Base-by-base conservation (phyloP, 2,113 vertebrate species). In the Cebus imitator region DNA sequence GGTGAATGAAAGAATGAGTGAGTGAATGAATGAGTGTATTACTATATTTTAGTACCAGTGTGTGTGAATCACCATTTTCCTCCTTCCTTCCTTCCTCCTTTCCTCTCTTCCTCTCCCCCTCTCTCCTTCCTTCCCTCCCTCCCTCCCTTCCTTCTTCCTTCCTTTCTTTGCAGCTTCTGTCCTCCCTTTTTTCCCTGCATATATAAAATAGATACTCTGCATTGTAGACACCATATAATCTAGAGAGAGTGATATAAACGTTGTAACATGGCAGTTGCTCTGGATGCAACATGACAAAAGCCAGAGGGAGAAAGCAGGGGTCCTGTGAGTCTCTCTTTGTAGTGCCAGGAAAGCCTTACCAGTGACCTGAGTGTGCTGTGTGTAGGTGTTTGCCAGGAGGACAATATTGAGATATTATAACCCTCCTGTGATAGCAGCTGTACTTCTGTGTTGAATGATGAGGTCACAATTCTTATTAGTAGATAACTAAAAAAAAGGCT, bases 381-480 rank as follows among this genome's bases (percentile, higher is more conserved):
- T 37, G 25, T 25, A 17, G 27, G 13, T n/a, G 2, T 64, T 58
- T 81, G 16, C 72, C 48, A 55, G 14, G 11, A 52, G 40, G 57
- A 85, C 35, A 48, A 2, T 52, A 18, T 45, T 81, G 73, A 91
- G 57, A 52, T 52, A 52, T 52, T 52, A 52, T 17, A 90, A 75
- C 32, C 21, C 25, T 90, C 87, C 21, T 84, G 57, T 61, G 45
- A 79, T 37, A 90, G 94, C 84, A 92, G 68, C 84, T 90, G 81
- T 61, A 81, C 87, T 96, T 94, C 84, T 66, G 40, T 79, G 27
- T 78, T 85, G 68, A 96, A 82, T 40, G 37, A 94, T 92, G 94
- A 84, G 55, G 81, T 90, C 57, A 25, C 82, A 85, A 88, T 92
- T 95, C 94, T 96, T 92, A 78, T 85, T 58, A 81, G 21, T 81